These are phyloP conservation scores for Notodonta dromedarius DNA, from an alignment of 2,888 invertebrate genomes.

Conservation along the genomic window DNA sequence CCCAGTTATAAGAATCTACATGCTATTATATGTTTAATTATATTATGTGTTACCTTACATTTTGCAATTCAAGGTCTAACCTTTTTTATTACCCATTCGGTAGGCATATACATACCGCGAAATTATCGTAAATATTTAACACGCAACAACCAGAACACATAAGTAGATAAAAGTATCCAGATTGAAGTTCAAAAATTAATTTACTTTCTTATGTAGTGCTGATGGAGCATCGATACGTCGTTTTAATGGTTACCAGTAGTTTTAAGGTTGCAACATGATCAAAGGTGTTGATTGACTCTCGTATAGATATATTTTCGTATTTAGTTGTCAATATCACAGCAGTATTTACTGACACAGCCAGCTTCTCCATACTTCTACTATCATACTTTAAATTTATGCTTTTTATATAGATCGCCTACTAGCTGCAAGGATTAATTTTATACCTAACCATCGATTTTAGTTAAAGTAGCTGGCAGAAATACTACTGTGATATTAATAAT, in stretches of 20 bases:
- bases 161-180: slow-evolving; percentile 25
- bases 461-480: slow-evolving; percentile 71
- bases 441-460: slow-evolving; percentile 28
- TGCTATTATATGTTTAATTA: too few relatives aligned
- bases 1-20: too few relatives aligned
- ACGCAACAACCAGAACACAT: slow-evolving; percentile 9
- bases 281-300: slow-evolving; percentile 64
- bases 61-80: too few relatives aligned
- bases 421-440: slow-evolving; percentile 11
- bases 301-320: slow-evolving; percentile 51
- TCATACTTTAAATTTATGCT: slow-evolving; percentile 6
- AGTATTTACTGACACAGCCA: slow-evolving; percentile 73
- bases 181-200: slow-evolving; percentile 21
- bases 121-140: neutral
- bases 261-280: slow-evolving; percentile 67
- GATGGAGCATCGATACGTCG: slow-evolving; percentile 51
- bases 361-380: slow-evolving; percentile 35
- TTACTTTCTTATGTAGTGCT: slow-evolving; percentile 46
- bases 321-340: slow-evolving; percentile 82
- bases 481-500: slow-evolving; percentile 83
- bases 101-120: neutral
- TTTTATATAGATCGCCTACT: slow-evolving; percentile 13
- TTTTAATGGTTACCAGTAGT: slow-evolving; percentile 78
- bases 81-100: neutral
- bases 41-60: too few relatives aligned